Conservation (phyloP, 2,888 invertebrate genomes). For the Drosophila pseudotakahashii region DNA sequence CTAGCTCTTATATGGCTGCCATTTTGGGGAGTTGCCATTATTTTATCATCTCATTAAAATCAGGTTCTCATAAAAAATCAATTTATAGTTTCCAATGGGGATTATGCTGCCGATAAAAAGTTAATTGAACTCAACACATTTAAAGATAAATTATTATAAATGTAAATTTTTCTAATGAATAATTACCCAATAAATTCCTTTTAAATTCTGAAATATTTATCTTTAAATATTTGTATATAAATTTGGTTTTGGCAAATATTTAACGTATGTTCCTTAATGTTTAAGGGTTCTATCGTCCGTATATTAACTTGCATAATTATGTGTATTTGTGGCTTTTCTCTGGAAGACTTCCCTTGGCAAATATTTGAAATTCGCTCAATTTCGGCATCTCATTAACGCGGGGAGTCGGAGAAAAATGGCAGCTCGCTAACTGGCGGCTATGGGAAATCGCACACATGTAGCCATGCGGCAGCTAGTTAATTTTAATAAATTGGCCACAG, state of each 20-base stretch:
- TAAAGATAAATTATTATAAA: too few species aligned
- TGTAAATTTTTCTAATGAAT: too few species aligned
- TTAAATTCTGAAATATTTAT: too few species aligned
- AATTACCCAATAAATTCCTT: too few species aligned
- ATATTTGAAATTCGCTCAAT: slow-evolving; percentile 37
- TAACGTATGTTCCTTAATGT: neutral
- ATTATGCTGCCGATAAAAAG: too few species aligned
- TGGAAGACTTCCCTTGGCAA: slow-evolving; percentile 17
- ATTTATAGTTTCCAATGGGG: too few species aligned
- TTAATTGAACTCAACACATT: too few species aligned
- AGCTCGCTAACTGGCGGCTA: slow-evolving; percentile 51
- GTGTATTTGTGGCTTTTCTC: slow-evolving; percentile 10
- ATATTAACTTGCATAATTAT: neutral
- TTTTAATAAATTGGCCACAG: slow-evolving; percentile 79
- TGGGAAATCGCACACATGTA: slow-evolving; percentile 68
- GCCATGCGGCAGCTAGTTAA: slow-evolving; percentile 70
- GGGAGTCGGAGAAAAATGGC: slow-evolving; percentile 35
- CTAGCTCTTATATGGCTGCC: neutral
- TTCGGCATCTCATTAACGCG: slow-evolving; percentile 30
- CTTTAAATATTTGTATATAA: too few species aligned
- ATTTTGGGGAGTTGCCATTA: neutral
- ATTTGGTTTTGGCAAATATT: too few species aligned
- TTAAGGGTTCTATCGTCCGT: neutral
- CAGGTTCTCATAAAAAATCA: neutral
- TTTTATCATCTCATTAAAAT: slow-evolving; percentile 7